Percentiles rank a stretch among this genome's conserved stretches.
Conservation (phyloP, 2,113 vertebrate genomes). For the Brevimyrus niger region DNA sequence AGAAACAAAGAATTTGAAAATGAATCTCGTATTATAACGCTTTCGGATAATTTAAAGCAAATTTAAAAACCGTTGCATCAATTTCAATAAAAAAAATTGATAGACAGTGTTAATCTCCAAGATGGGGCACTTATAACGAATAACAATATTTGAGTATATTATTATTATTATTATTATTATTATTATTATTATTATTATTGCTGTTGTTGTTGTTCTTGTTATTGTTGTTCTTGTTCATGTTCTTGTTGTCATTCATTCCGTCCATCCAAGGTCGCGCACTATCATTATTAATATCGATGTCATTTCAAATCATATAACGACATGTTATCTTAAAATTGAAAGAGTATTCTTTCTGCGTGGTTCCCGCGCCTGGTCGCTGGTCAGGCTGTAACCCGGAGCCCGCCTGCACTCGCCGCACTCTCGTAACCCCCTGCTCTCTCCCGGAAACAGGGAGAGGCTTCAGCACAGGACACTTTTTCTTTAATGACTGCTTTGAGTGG, state of each 20-base stretch:
- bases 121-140: background rate
- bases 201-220: background rate
- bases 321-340: background rate
- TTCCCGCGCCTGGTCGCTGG: background rate
- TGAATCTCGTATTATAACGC: background rate
- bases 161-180: background rate
- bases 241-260: background rate
- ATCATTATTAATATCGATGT: background rate
- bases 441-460: background rate
- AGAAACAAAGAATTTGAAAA: background rate
- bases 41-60: background rate
- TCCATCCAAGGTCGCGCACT: background rate
- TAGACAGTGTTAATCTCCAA: background rate
- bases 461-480: slow-evolving; percentile 12
- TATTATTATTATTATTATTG: background rate
- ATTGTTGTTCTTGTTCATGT: background rate
- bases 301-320: background rate
- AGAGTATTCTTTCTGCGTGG: background rate
- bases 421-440: background rate
- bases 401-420: background rate
- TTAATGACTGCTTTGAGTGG: slow-evolving; percentile 20
- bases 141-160: background rate
- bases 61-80: background rate
- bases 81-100: background rate
- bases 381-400: background rate